These are phyloP conservation scores for Bergia puertoricense DNA, from an alignment of 92 coral and sea anemone species.

Conservation along the genomic window DNA sequence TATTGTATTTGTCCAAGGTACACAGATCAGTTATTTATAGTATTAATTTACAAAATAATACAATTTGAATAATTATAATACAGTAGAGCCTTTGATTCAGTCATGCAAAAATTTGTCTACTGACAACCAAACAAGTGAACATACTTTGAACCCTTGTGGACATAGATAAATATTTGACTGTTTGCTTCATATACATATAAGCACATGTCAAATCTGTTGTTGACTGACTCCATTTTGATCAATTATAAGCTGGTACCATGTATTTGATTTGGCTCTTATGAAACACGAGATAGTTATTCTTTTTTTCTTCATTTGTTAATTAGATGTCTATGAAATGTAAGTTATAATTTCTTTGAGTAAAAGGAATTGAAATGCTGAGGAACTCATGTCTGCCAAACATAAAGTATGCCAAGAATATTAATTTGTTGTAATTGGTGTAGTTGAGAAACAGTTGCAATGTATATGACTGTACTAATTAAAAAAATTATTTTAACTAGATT, in stretches of 20 bases:
- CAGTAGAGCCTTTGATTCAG: background rate
- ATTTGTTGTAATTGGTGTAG: conserved; percentile 8
- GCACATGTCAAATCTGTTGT: background rate
- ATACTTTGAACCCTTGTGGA: background rate
- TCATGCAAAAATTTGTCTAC: background rate
- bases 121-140: background rate
- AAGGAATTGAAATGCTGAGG: conserved; percentile 11
- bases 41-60: no score
- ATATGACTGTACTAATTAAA: background rate
- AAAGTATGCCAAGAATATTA: conserved; percentile 1
- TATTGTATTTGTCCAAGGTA: background rate
- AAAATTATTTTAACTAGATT: conserved; percentile 9
- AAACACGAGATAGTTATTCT: conserved; percentile 9
- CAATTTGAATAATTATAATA: background rate
- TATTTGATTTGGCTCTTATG: conserved; percentile 9
- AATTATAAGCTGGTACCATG: conserved; percentile 4
- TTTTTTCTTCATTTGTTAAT: background rate
- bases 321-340: conserved; percentile 8
- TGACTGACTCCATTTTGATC: background rate
- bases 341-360: conserved; percentile 8
- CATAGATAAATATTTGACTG: background rate
- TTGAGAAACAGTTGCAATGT: conserved; percentile 2
- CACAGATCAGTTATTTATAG: background rate
- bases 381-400: conserved; percentile 7
- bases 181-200: background rate